Evolutionary conservation across 2,797 vertebrate species (phyloP).

Genomic region (Serranus cabrilla): DNA sequence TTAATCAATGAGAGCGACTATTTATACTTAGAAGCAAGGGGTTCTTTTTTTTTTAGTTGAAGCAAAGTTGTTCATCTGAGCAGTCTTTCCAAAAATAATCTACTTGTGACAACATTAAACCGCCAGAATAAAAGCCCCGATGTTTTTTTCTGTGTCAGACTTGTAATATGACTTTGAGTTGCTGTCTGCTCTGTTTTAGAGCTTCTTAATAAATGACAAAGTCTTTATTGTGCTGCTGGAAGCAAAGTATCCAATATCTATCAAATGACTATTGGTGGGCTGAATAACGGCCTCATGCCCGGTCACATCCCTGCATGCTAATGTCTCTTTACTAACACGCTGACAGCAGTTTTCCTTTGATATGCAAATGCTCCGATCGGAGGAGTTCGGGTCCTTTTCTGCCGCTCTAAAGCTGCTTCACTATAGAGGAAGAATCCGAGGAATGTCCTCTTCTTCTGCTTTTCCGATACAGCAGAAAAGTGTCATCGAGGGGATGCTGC

Average conservation of each 20-base stretch:
- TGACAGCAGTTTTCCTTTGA: slow-evolving; percentile 81
- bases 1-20: slow-evolving; percentile 20
- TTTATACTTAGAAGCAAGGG: slow-evolving; percentile 3
- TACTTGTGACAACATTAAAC: background rate
- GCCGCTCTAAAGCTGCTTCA: slow-evolving; percentile 55
- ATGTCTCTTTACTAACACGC: slow-evolving; percentile 68
- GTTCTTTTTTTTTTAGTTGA: slow-evolving; percentile 17
- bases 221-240: slow-evolving; percentile 27
- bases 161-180: background rate
- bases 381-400: slow-evolving; percentile 65
- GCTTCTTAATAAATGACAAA: slow-evolving; percentile 15
- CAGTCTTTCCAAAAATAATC: slow-evolving; percentile 24
- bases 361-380: slow-evolving; percentile 80
- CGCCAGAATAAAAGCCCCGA: background rate
- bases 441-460: slow-evolving; percentile 65
- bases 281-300: slow-evolving; percentile 57
- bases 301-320: slow-evolving; percentile 68
- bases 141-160: background rate
- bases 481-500: slow-evolving; percentile 53
- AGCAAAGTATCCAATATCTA: slow-evolving; percentile 48
- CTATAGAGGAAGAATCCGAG: slow-evolving; percentile 68
- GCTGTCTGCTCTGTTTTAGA: slow-evolving; percentile 8
- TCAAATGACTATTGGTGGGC: slow-evolving; percentile 44
- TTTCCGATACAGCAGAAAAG: slow-evolving; percentile 60
- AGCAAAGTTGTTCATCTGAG: slow-evolving; percentile 2